Percentiles rank a stretch among this genome's conserved stretches.
Evolutionary conservation across 1,140 invertebrate species (phyloP).

Genomic region (Drosophila sechellia): DNA sequence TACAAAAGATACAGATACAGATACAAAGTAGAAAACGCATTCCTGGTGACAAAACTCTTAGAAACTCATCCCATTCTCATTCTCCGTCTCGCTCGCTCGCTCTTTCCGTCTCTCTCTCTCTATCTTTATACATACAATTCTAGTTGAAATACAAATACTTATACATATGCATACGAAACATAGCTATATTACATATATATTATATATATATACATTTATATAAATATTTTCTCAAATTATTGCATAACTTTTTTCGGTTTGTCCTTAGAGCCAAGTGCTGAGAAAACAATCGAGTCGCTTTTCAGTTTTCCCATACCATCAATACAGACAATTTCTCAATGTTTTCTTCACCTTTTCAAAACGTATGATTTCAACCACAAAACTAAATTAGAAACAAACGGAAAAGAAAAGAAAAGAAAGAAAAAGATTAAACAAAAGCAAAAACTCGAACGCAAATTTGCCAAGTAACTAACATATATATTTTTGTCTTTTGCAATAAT

Average conservation of each 20-base stretch:
- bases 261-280: slow-evolving; percentile 36
- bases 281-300: slow-evolving; percentile 43
- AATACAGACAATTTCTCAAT: slow-evolving; percentile 37
- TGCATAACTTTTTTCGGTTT: slow-evolving; percentile 53
- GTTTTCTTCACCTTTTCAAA: slow-evolving; percentile 55
- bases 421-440: slow-evolving; percentile 13
- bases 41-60: slow-evolving; percentile 22
- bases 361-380: slow-evolving; percentile 45
- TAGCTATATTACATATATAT: slow-evolving; percentile 39
- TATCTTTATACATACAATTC: slow-evolving; percentile 30
- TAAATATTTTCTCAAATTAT: slow-evolving; percentile 61
- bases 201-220: slow-evolving; percentile 46
- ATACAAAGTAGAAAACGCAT: slow-evolving; percentile 33
- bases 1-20: slow-evolving; percentile 11
- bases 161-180: slow-evolving; percentile 23
- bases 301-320: slow-evolving; percentile 40
- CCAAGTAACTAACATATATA: slow-evolving; percentile 60
- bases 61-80: slow-evolving; percentile 32
- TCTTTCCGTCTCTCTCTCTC: slow-evolving; percentile 8
- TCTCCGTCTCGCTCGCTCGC: slow-evolving; percentile 4
- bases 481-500: slow-evolving; percentile 60
- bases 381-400: slow-evolving; percentile 39
- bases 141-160: slow-evolving; percentile 18
- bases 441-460: slow-evolving; percentile 13
- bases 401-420: slow-evolving; percentile 27